These are phyloP conservation scores for Plectrocnemia conspersa DNA, from an alignment of 1,140 invertebrate genomes.

Conservation along the genomic window DNA sequence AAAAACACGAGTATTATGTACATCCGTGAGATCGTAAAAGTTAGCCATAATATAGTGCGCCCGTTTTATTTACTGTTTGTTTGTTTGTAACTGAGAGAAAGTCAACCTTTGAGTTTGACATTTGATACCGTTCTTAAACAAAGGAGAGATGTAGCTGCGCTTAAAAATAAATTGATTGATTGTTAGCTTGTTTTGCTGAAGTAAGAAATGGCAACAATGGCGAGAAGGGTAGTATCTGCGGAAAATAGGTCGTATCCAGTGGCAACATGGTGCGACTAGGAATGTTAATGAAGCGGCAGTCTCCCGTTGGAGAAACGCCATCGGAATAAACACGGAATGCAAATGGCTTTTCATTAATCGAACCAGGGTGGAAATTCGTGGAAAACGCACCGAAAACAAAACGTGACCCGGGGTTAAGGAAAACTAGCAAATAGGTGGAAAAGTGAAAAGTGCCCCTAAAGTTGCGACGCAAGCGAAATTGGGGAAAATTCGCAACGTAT, in stretches of 20 bases:
- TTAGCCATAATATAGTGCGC: too few relatives aligned
- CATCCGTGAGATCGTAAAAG: too few relatives aligned
- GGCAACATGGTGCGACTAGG: constrained; percentile 3
- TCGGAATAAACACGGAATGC: constrained; percentile 7
- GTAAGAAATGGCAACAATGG: too few relatives aligned
- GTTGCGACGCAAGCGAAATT: not conserved
- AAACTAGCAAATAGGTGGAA: not conserved
- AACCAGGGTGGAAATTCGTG: not conserved
- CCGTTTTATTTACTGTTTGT: too few relatives aligned
- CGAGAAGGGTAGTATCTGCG: too few relatives aligned
- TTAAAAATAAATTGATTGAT: too few relatives aligned
- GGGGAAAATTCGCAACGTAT: not conserved
- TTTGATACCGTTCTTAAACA: too few relatives aligned
- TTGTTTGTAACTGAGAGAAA: too few relatives aligned
- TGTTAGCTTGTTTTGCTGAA: too few relatives aligned
- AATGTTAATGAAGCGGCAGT: constrained; percentile 9
- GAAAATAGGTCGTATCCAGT: constrained; percentile 20
- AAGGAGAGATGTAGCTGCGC: too few relatives aligned
- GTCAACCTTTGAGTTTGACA: too few relatives aligned
- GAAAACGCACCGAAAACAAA: not conserved
- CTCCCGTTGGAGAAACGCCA: not conserved
- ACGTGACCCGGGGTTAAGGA: constrained; percentile 2
- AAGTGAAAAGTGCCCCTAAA: not conserved
- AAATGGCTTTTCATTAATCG: constrained; percentile 10
- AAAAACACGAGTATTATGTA: constrained; percentile 3